Evolutionary conservation across 2,797 vertebrate genomes (phyloP).

Genomic region (Siniperca obscura): DNA sequence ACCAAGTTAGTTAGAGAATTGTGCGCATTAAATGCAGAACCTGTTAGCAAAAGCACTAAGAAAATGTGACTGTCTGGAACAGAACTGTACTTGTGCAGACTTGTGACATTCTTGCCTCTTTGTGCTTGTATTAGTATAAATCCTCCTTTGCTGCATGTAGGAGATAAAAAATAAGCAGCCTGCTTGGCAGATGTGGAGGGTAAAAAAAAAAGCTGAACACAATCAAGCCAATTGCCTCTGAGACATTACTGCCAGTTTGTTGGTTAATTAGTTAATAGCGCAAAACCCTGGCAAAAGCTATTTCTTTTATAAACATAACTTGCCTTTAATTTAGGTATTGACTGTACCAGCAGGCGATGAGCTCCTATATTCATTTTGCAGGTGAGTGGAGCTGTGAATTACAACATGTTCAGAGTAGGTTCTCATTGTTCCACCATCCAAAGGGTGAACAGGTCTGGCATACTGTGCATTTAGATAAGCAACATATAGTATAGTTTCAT

Average conservation of each 20-base stretch:
- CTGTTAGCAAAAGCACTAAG: not conserved
- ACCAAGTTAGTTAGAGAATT: not conserved
- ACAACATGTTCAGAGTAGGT: not conserved
- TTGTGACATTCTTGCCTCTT: not conserved
- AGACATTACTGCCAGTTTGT: constrained; percentile 10
- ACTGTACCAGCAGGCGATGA: not conserved
- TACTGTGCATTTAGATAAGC: not conserved
- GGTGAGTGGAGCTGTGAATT: not conserved
- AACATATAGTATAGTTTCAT: not conserved
- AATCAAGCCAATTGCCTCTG: not conserved
- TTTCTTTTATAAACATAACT: not conserved
- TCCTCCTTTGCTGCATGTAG: constrained; percentile 4
- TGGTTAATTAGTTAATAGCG: not conserved
- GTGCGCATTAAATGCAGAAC: not conserved
- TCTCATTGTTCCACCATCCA: not conserved
- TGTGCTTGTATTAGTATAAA: constrained; percentile 9
- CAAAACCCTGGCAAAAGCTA: not conserved
- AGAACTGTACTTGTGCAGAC: not conserved
- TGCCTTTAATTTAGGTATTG: not conserved
- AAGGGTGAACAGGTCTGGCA: not conserved
- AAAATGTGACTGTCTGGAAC: not conserved
- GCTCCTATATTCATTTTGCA: not conserved
- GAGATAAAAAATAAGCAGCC: constrained; percentile 15
- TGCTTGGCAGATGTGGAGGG: not conserved
- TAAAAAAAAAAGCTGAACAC: not conserved